Base-by-base conservation (phyloP, 2,888 invertebrate species). In the Agelastica alni region DNA sequence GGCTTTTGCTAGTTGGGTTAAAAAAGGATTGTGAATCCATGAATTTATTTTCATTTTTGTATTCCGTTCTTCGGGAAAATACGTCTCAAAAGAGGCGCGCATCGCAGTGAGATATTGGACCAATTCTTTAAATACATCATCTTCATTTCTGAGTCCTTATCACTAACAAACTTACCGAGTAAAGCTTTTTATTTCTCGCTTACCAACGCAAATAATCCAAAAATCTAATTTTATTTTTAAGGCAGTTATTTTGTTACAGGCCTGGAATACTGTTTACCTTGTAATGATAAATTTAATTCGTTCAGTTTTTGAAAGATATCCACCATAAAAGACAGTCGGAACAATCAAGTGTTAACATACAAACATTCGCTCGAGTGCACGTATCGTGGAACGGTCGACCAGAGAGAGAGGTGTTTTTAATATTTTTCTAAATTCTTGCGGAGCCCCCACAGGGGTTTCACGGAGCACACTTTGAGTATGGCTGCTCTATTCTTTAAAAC, bases 31-130 rank as follows among this genome's bases (percentile, higher is more conserved):
- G 5, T 41, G 28, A 53, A 47, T 42, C 47, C 41, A 53, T 32
- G 43, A 51, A 5, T 34, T 51, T n/a, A 32, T 30, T 53, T 53
- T 53, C n/a, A 53, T 22, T 53, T 53, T 47, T 32, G 41, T 34
- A 48, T 41, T 47, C 22, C 47, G 53, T 47, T 53, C 42, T 47
- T 47, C 47, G 13, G 42, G 42, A 47, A 53, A 47, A 32, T 53
- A 47, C 6, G 12, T 30, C 17, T 54, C 43, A 42, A 54, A 54
- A 43, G 48, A 22, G 20, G 30, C 49, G 39, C 28, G 48, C 32
- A 53, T 26, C 4, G 31, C n/a, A 46, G n/a, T 42, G 14, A 47
- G 54, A 54, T 48, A 48, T 36, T 54, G 48, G 32, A 2, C 13
- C 43, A 48, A 48, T 54, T 17, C 43, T 34, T 22, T 26, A 2